Evolutionary conservation across 2,888 invertebrate species (phyloP), one percentile per base, ranked within the genome.

Genomic region (Tenthredo notha): DNA sequence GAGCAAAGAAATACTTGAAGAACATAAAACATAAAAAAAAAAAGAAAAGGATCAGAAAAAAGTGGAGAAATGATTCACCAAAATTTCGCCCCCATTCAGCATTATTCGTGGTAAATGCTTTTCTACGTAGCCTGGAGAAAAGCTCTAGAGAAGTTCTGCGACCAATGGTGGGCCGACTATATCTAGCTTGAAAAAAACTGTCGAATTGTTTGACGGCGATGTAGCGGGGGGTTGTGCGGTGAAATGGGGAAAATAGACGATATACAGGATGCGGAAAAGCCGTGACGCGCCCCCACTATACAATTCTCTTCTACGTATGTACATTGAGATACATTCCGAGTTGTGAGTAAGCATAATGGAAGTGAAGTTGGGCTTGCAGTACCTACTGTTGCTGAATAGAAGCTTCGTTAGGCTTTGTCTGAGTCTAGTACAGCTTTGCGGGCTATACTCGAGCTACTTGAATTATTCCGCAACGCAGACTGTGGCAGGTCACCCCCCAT

Each of bases 381-480:
- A 88, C 89, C 90, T 89, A 90, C 89, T 88, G 89, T 90, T 88
- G 86, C 87, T 89, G 89, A 90, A 90, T 89, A 90, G 88, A 87
- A 89, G 90, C 90, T 90, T 90, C 90, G 90, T 90, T 90, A 90
- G 89, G 90, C 90, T 90, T 90, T 90, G 89, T 90, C 88, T 89
- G 87, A 87, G 87, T 84, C 86, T 88, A 88, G 88, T 88, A 86
- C 87, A 88, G 88, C 90, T 88, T 89, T 86, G 82, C 86, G 86
- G 85, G 82, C 87, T 85, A 86, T 86, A 80, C 80, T 80, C 80
- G 80, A 80, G 80, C 87, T 89, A 88, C 89, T 90, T 88, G 87
- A 89, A 88, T 90, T 89, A 89, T 89, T 88, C 89, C 87, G 86
- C 72, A 84, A 85, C 72, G 84, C 74, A 80, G 61, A 61, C 58